Evolutionary conservation across 2,797 vertebrate genomes (phyloP), one percentile per base, ranked within the genome.

Genomic region (Champsocephalus gunnari): DNA sequence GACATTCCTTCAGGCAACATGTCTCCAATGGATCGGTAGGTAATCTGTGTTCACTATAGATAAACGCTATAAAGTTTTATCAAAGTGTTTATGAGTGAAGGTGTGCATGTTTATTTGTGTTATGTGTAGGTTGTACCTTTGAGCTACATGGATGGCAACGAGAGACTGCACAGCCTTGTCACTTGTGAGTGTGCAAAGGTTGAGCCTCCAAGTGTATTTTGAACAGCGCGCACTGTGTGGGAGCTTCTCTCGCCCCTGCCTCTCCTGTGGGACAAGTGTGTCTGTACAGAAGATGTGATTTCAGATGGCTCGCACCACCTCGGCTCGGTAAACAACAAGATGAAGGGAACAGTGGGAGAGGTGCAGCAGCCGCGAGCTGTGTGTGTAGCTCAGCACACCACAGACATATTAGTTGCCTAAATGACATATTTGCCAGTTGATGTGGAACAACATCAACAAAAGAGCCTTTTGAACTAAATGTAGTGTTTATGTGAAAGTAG

Each of bases 341-440:
- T 67, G 79, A 77, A 83, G 66, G 61, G 81, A 77, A 47, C 73
- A 78, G 79, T 67, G 65, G 67, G 78, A 76, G 76, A 88, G 43
- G 65, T 48, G 76, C 64, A 66, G 67, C 62, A 75, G 74, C 82
- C 11, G 13, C 54, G 0, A 75, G 81, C 79, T 80, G 82, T 80
- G 86, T 88, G 54, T 85, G 75, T 82, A 77, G 58, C 68, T 70
- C 56, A 44, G 74, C 64, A 72, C 51, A 63, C 53, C 43, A 24
- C 57, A 66, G 71, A 62, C 77, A 63, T 76, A 85, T 88, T 85
- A 83, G 79, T 61, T 50, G 69, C 58, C 45, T 84, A 81, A 89
- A 90, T 81, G 73, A 79, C 87, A 89, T 78, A 85, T 87, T 88
- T 87, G 79, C 79, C 24, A 61, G 65, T 66, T 77, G 78, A 88